Evolutionary conservation across 2,888 invertebrate species (phyloP).

Genomic region (Euphydryas editha): DNA sequence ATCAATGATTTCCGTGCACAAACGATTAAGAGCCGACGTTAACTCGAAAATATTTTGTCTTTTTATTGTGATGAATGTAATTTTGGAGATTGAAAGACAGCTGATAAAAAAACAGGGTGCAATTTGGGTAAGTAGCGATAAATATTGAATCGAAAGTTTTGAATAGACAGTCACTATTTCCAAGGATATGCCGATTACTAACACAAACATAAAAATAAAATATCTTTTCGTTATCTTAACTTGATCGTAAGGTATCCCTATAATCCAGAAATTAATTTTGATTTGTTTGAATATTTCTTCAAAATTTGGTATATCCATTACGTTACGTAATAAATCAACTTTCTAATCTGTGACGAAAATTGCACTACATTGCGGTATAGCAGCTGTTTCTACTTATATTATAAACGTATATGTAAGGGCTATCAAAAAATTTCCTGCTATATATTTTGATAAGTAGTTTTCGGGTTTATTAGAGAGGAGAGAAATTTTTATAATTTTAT

Average conservation of each 20-base stretch:
- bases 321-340: slow-evolving; percentile 3
- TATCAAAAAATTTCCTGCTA: slow-evolving; percentile 1
- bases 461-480: too few relatives aligned
- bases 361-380: slow-evolving; percentile 17
- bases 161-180: slow-evolving; percentile 58
- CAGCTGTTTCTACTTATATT: slow-evolving; percentile 8
- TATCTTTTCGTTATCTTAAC: slow-evolving; percentile 51
- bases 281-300: slow-evolving; percentile 60
- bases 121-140: slow-evolving; percentile 62
- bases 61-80: slow-evolving; percentile 47
- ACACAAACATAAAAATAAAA: slow-evolving; percentile 43
- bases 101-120: slow-evolving; percentile 62
- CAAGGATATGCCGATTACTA: slow-evolving; percentile 48
- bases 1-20: slow-evolving; percentile 52
- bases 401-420: slow-evolving; percentile 11
- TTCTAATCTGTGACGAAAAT: slow-evolving; percentile 18
- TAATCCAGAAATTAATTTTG: slow-evolving; percentile 57
- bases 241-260: slow-evolving; percentile 57
- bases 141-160: slow-evolving; percentile 59
- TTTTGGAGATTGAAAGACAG: slow-evolving; percentile 56
- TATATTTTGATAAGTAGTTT: too few relatives aligned
- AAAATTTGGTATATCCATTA: slow-evolving; percentile 52
- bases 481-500: too few relatives aligned
- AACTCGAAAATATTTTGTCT: slow-evolving; percentile 53
- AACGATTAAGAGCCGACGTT: slow-evolving; percentile 48